Evolutionary conservation across 2,797 vertebrate genomes (phyloP).

Genomic region (Pantherophis alleghaniensis): DNA sequence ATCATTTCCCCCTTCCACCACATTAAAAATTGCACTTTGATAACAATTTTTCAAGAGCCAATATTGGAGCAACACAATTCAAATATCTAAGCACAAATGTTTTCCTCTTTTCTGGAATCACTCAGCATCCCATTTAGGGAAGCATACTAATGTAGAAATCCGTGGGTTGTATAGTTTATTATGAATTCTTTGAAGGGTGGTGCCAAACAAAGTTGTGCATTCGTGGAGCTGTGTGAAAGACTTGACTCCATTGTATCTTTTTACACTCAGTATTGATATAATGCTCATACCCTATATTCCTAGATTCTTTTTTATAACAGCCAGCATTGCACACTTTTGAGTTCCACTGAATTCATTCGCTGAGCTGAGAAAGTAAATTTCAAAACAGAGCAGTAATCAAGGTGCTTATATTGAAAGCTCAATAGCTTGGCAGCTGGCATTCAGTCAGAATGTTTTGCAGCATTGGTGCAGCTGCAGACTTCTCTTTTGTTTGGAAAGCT

Average conservation of each 20-base stretch:
- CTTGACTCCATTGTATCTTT: background rate
- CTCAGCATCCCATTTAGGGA: background rate
- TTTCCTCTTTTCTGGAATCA: background rate
- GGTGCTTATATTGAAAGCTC: background rate
- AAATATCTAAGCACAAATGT: background rate
- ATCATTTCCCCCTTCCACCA: background rate
- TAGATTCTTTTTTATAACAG: background rate
- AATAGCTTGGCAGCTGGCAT: background rate
- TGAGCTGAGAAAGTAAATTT: background rate
- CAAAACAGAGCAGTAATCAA: background rate
- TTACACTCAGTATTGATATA: background rate
- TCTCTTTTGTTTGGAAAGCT: background rate
- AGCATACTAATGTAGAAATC: background rate
- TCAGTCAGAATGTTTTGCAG: constrained; percentile 5
- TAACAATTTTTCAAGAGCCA: background rate
- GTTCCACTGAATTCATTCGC: background rate
- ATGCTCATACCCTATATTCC: background rate
- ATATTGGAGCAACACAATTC: background rate
- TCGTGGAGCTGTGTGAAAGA: no score
- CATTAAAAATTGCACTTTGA: background rate
- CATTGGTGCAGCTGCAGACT: background rate
- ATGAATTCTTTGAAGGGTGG: no score
- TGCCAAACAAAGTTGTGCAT: no score
- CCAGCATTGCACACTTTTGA: background rate
- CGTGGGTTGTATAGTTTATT: no score